phyloP scores from a whole-genome alignment of 2,888 invertebrate species.

The Perithous albicinctus region DNA sequence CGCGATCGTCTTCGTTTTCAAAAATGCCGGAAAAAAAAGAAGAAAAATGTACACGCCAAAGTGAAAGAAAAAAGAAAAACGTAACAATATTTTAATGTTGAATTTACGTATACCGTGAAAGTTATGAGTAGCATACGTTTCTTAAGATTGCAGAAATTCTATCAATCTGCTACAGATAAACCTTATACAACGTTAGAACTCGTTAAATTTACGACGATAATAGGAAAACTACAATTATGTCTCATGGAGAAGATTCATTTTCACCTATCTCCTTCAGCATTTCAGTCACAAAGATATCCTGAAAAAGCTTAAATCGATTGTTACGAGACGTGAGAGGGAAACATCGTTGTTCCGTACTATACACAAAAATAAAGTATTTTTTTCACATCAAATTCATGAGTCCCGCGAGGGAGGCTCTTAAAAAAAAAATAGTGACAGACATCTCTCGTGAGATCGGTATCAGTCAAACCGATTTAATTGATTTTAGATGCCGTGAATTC shows the following conservation, averaged over 20 bases:
- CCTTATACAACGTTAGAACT: constrained; percentile 44
- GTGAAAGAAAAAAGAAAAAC: constrained; percentile 7
- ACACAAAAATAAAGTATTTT: constrained; percentile 53
- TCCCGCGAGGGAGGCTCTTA: constrained; percentile 11
- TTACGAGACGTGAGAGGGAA: background rate
- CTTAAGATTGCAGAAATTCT: constrained; percentile 29
- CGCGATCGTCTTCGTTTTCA: constrained; percentile 3
- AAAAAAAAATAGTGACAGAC: background rate
- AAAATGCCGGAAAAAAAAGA: constrained; percentile 23
- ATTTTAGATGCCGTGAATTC: constrained; percentile 61
- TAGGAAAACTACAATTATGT: constrained; percentile 60
- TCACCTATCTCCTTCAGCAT: background rate
- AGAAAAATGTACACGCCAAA: constrained; percentile 35
- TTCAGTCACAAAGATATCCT: constrained; percentile 13
- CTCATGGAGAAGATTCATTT: constrained; percentile 44
- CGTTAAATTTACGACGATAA: constrained; percentile 60
- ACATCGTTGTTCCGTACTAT: constrained; percentile 46
- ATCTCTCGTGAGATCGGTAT: constrained; percentile 2
- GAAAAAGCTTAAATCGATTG: background rate
- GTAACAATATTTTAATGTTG: background rate
- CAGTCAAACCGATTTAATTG: constrained; percentile 6
- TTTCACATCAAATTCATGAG: constrained; percentile 39
- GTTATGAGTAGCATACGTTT: constrained; percentile 6
- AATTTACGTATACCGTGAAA: constrained; percentile 28
- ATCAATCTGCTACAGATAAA: constrained; percentile 50